Evolutionary conservation across 2,888 invertebrate species (phyloP).

Genomic region (Drosophila setosimentum): DNA sequence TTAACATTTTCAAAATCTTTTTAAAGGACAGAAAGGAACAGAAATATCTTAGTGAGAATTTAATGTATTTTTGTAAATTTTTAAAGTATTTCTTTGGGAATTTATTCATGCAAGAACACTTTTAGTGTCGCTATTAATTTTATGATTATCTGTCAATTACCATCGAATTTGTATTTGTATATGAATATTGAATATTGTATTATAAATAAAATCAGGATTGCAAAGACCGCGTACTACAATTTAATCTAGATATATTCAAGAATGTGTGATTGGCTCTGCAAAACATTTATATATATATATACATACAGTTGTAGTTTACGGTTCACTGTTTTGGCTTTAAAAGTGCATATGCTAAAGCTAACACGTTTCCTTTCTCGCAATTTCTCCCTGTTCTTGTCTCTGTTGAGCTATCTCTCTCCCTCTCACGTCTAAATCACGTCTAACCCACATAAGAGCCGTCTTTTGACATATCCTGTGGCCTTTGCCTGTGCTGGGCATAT

Average conservation of each 20-base stretch:
- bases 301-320: neutral
- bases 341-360: slow-evolving; percentile 20
- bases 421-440: slow-evolving; percentile 2
- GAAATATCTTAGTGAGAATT: neutral
- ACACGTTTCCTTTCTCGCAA: slow-evolving; percentile 1
- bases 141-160: neutral
- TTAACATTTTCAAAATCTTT: neutral
- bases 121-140: rapidly evolving
- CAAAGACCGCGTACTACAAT: neutral
- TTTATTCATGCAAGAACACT: neutral
- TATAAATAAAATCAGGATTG: neutral
- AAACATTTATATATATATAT: neutral
- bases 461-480: slow-evolving; percentile 41
- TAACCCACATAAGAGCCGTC: slow-evolving; percentile 44
- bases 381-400: neutral
- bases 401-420: slow-evolving; percentile 3
- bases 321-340: slow-evolving; percentile 14
- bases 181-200: no score
- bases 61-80: neutral
- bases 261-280: neutral
- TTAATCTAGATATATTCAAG: neutral
- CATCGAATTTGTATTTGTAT: neutral
- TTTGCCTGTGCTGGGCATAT: slow-evolving; percentile 34
- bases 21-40: neutral
- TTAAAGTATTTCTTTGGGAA: neutral